These are phyloP conservation scores for Notoglanidium macrostoma DNA, from an alignment of 2,797 vertebrate genomes.

Conservation along the genomic window DNA sequence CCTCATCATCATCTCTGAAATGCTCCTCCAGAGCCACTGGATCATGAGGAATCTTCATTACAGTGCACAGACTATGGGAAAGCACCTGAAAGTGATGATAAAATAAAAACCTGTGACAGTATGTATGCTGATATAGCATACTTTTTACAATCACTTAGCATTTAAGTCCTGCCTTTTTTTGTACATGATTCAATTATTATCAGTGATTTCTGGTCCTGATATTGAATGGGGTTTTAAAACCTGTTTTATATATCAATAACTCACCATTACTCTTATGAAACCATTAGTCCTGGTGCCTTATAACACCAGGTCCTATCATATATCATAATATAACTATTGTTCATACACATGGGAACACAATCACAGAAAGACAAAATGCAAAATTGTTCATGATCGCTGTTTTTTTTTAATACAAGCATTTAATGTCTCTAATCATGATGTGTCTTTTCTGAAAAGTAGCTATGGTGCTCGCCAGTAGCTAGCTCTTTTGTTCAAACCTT, in stretches of 20 bases:
- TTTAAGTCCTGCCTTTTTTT: neutral
- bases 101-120: neutral
- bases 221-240: neutral
- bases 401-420: neutral
- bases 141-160: neutral
- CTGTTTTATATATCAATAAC: neutral
- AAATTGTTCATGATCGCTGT: neutral
- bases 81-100: conserved; percentile 79
- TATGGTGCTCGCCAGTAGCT: neutral
- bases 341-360: neutral
- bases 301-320: neutral
- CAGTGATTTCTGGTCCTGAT: neutral
- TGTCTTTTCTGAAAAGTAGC: neutral
- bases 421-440: neutral
- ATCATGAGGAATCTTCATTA: conserved; percentile 93
- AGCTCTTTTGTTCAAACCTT: neutral
- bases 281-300: neutral
- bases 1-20: conserved; percentile 95
- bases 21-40: conserved; percentile 95
- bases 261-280: neutral
- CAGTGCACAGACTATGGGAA: conserved; percentile 94
- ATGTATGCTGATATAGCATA: neutral
- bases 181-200: neutral
- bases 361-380: neutral
- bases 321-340: neutral